Percentiles rank a stretch among this genome's conserved stretches.
Conservation (phyloP, 2,888 invertebrate genomes). For the Caenorhabditis sinica region DNA sequence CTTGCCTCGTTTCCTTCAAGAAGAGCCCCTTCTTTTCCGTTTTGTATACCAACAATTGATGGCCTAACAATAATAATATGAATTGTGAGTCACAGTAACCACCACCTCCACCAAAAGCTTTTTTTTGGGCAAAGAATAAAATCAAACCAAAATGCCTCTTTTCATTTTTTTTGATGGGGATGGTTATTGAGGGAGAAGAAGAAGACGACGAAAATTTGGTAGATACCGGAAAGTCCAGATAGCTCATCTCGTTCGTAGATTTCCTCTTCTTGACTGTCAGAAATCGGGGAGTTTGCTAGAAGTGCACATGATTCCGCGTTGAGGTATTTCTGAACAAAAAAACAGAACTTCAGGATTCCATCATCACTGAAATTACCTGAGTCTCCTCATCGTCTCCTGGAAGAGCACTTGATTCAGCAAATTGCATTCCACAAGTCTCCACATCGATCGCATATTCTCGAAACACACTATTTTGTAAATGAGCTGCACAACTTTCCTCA, state of each 20-base stretch:
- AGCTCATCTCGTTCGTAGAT: conserved; percentile 43
- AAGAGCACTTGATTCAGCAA: neutral
- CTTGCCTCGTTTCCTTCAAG: conserved; percentile 13
- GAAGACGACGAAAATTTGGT: neutral
- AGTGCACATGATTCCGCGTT: conserved; percentile 35
- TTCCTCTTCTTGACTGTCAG: conserved; percentile 16
- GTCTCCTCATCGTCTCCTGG: conserved; percentile 19
- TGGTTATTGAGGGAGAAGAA: neutral
- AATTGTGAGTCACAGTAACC: conserved; percentile 52
- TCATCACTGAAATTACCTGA: conserved; percentile 19
- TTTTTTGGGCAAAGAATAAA: conserved; percentile 14
- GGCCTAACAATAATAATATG: conserved; percentile 46
- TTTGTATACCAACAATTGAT: conserved; percentile 49
- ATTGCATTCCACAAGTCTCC: conserved; percentile 21
- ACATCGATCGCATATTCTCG: conserved; percentile 50
- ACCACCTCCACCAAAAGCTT: conserved; percentile 52
- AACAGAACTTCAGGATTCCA: neutral
- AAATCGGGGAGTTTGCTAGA: neutral
- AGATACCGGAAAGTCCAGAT: conserved; percentile 44
- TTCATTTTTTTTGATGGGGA: conserved; percentile 22
- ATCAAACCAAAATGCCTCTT: conserved; percentile 23
- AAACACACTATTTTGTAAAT: conserved; percentile 21
- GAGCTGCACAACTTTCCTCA: conserved; percentile 48
- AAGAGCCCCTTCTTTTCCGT: neutral
- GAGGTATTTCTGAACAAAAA: conserved; percentile 33